Evolutionary conservation across 2,888 invertebrate genomes (phyloP).

Genomic region (Tiliacea aurago): DNA sequence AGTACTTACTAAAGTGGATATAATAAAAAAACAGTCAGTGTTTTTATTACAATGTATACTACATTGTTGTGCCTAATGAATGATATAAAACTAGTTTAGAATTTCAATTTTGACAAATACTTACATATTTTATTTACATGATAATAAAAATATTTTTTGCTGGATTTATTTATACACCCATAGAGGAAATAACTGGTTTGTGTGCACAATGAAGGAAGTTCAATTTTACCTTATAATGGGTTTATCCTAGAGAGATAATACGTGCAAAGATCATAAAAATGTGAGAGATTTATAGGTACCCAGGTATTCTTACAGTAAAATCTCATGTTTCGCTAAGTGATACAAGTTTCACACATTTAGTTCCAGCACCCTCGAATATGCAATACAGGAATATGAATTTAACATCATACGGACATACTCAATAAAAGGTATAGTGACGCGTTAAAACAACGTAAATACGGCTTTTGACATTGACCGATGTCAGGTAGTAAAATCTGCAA

Average conservation of each 20-base stretch:
- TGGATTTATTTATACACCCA: not conserved
- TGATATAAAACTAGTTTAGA: not conserved
- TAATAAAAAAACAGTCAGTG: conserved; percentile 3
- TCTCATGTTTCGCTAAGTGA: too few relatives aligned
- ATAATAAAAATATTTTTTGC: not conserved
- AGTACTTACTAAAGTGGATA: not conserved
- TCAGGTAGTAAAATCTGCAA: conserved; percentile 6
- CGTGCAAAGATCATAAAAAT: conserved; percentile 3
- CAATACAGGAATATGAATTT: not conserved
- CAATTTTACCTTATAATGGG: not conserved
- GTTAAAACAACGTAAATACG: not conserved
- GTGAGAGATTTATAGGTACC: not conserved
- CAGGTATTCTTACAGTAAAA: not conserved
- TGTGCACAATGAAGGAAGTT: not conserved
- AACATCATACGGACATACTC: not conserved
- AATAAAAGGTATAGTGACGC: not conserved
- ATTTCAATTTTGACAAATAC: not conserved
- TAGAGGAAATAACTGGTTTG: not conserved
- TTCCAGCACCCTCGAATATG: not conserved
- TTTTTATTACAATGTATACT: conserved; percentile 3
- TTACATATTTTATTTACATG: too few relatives aligned
- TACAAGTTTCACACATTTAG: not conserved
- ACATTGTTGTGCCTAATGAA: not conserved
- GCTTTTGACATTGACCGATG: not conserved
- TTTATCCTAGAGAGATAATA: not conserved